A percentile compares a stretch with the other conserved stretches of the same genome.
phyloP scores from a whole-genome alignment of 2,888 invertebrate genomes.

The Orthosia incerta region DNA sequence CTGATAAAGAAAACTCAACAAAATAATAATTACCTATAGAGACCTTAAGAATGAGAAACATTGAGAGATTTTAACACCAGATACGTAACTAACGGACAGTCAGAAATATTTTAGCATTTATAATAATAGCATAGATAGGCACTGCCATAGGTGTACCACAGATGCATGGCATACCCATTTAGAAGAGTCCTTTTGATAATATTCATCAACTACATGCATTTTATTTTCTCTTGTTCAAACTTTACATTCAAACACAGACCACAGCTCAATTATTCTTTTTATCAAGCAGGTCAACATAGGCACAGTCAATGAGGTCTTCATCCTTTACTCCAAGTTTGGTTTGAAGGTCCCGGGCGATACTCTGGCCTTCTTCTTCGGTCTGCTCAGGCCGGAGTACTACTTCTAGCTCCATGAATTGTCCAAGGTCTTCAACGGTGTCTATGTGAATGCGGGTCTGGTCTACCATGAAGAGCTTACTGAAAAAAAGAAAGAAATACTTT shows the following conservation, averaged over 20 bases:
- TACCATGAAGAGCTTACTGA: slow-evolving; percentile 94
- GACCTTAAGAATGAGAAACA: too few species aligned
- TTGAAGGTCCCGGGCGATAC: slow-evolving; percentile 93
- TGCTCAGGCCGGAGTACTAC: slow-evolving; percentile 93
- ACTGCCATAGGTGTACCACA: too few species aligned
- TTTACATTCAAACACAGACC: slow-evolving; percentile 13
- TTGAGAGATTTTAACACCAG: too few species aligned
- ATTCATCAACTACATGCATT: too few species aligned
- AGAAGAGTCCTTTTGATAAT: too few species aligned
- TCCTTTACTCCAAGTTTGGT: slow-evolving; percentile 91
- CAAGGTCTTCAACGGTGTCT: slow-evolving; percentile 95
- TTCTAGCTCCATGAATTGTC: slow-evolving; percentile 96
- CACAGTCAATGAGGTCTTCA: slow-evolving; percentile 93
- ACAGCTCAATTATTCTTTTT: slow-evolving; percentile 60
- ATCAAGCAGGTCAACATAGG: slow-evolving; percentile 94
- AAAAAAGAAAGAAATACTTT: slow-evolving; percentile 50
- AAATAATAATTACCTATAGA: too few species aligned
- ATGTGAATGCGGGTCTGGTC: slow-evolving; percentile 97
- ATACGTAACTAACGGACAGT: too few species aligned
- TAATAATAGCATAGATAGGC: too few species aligned
- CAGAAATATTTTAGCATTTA: too few species aligned
- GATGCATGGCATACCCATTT: too few species aligned
- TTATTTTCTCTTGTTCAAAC: too few species aligned
- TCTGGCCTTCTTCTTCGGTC: slow-evolving; percentile 92
- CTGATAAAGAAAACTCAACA: too few species aligned